Conservation (phyloP, 2,113 vertebrate species). For the Marmota monax region DNA sequence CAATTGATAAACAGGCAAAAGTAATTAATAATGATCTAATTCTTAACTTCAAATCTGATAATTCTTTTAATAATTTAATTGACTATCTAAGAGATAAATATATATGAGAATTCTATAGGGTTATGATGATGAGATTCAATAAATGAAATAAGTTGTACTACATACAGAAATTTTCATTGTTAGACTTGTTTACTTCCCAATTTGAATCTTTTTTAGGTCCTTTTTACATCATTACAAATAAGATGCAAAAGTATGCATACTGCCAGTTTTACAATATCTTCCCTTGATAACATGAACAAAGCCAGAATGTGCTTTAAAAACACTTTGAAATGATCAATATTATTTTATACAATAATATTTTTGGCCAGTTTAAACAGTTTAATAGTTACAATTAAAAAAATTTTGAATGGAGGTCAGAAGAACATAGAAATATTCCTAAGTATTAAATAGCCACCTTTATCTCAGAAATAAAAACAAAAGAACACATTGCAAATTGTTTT, state of each 20-base stretch:
- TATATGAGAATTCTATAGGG: neutral
- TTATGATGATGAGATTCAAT: neutral
- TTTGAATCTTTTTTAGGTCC: neutral
- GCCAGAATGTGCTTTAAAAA: neutral
- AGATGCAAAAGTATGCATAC: neutral
- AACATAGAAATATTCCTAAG: neutral
- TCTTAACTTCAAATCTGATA: neutral
- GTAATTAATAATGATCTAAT: neutral
- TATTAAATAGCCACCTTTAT: constrained; percentile 50
- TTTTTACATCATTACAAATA: neutral
- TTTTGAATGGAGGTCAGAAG: neutral
- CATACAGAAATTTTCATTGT: neutral
- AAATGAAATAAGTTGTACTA: neutral
- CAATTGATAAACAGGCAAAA: neutral
- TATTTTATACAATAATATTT: neutral
- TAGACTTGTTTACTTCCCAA: neutral
- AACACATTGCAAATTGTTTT: neutral
- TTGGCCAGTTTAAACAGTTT: neutral
- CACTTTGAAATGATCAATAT: constrained; percentile 19
- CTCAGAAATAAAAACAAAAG: neutral
- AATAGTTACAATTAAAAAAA: neutral
- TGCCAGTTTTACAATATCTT: neutral
- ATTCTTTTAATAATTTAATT: neutral
- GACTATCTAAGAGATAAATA: neutral
- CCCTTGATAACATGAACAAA: neutral